Evolutionary conservation across 2,888 invertebrate genomes (phyloP), one percentile per base, ranked within the genome.

Genomic region (Cephus runcator): DNA sequence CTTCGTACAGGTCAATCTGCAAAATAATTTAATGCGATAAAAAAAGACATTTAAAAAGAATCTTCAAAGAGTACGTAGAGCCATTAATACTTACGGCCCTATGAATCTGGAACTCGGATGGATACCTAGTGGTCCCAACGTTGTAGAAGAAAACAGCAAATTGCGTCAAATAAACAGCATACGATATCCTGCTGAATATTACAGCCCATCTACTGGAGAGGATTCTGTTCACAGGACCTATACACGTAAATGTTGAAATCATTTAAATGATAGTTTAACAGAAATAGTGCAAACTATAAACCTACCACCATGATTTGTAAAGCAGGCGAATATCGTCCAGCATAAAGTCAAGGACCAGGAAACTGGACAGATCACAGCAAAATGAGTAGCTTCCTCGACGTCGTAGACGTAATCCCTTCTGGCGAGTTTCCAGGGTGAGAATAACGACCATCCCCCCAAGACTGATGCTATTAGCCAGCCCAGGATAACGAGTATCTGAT

Each of bases 81-180:
- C 12, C 36, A 34, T 23, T 12, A 33, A 71, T 33, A 87, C 93
- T 92, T 92, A 95, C 95, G 90, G 94, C 88, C 87, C 93, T 93
- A 73, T 92, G 88, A 35, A 94, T 77, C 69, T 93, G 93, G 88
- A 95, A 95, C 89, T 94, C 94, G 30, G 92, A 92, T 0, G 94
- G 92, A 73, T 94, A 93, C 86, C 93, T 93, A 1, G 93, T 92
- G n/a, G 93, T 93, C 73, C 94, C 95, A 34, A 94, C 93, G 75
- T 93, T 94, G 81, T 95, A 94, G 80, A 95, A 93, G 84, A 94
- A 95, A 73, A 95, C 93, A 33, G 94, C 92, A 86, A 95, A 95
- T 88, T 94, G 95, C 56, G 93, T 93, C 56, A 95, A 92, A 83
- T 95, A 95, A 78, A 95, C 92, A 0, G 95, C 94, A 83, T 95